Conservation (phyloP, 2,113 vertebrate species). For the Cyprinus carpio region DNA sequence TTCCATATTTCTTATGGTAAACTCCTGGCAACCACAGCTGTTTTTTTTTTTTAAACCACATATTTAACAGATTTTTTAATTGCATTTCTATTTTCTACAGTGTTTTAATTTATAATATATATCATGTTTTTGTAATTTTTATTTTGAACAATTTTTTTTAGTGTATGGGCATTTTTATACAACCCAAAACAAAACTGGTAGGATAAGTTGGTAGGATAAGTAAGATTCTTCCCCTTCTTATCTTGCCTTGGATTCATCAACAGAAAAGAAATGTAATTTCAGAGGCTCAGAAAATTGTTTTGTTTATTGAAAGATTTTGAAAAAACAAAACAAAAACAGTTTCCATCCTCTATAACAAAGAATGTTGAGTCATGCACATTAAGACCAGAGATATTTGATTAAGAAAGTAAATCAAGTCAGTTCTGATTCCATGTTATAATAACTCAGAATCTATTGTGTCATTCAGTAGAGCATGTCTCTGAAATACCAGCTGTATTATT, state of each 20-base stretch:
- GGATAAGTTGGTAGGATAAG: too few relatives aligned
- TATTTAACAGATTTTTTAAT: too few relatives aligned
- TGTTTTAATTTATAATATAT: too few relatives aligned
- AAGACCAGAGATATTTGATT: background rate
- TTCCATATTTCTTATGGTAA: too few relatives aligned
- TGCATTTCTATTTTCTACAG: too few relatives aligned
- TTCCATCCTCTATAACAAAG: background rate
- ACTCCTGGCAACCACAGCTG: too few relatives aligned
- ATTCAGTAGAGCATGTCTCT: background rate
- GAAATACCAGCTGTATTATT: slow-evolving; percentile 17
- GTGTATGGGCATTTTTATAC: too few relatives aligned
- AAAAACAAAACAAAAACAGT: too few relatives aligned
- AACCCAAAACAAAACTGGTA: background rate
- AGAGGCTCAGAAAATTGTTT: background rate
- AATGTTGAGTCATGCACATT: background rate
- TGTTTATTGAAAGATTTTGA: background rate
- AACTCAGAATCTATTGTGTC: background rate
- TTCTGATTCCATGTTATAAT: background rate
- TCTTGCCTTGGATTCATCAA: background rate
- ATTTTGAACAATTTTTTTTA: too few relatives aligned
- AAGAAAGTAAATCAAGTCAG: background rate
- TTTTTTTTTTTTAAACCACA: too few relatives aligned
- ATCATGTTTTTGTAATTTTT: too few relatives aligned
- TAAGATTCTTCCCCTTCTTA: too few relatives aligned
- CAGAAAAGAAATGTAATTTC: background rate